Conservation (phyloP, 2,888 invertebrate species). For the Nomada lathburiana region DNA sequence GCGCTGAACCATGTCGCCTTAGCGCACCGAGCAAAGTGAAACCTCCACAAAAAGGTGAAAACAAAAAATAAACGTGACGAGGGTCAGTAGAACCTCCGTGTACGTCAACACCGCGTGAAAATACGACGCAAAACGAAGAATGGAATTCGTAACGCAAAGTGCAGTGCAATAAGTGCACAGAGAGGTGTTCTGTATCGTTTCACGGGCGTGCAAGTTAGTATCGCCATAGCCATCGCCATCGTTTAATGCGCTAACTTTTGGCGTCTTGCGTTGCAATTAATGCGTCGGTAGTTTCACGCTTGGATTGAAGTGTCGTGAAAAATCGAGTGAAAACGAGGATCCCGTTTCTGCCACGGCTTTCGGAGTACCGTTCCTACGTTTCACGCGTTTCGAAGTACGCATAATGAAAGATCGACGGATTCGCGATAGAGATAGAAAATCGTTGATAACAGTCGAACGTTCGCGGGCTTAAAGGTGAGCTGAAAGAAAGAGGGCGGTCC, state of each 20-base stretch:
- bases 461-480: not conserved
- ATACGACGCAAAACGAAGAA: constrained; percentile 50
- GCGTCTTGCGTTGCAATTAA: not conserved
- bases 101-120: constrained; percentile 55
- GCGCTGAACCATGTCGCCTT: constrained; percentile 59
- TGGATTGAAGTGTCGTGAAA: not conserved
- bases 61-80: constrained; percentile 56
- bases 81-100: constrained; percentile 56
- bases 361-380: not conserved
- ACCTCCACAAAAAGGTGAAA: constrained; percentile 48
- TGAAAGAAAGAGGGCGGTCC: constrained; percentile 20
- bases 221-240: constrained; percentile 10
- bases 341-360: not conserved
- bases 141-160: constrained; percentile 41
- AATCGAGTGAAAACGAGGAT: not conserved
- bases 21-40: constrained; percentile 60
- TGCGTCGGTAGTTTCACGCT: not conserved
- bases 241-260: constrained; percentile 25
- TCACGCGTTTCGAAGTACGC: not conserved
- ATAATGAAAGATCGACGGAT: not conserved
- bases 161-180: constrained; percentile 19
- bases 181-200: constrained; percentile 20
- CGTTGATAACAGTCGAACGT: not conserved
- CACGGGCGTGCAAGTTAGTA: constrained; percentile 23
- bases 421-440: not conserved